Conservation (phyloP, 2,888 invertebrate species). For the Cyclophora punctaria region DNA sequence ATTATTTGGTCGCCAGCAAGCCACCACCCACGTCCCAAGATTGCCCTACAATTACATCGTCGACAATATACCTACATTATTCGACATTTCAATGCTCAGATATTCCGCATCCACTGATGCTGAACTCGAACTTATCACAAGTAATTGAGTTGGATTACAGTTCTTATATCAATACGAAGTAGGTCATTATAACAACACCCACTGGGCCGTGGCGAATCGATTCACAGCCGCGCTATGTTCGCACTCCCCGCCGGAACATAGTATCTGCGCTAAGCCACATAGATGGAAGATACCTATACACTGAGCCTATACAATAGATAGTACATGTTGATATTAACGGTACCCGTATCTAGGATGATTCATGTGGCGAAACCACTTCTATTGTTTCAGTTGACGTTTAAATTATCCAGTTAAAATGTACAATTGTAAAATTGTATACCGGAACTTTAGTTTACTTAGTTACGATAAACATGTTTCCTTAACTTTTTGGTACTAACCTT, state of each 20-base stretch:
- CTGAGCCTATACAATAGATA: too few species aligned
- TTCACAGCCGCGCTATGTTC: conserved; percentile 26
- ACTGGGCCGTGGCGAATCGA: conserved; percentile 38
- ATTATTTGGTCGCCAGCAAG: too few species aligned
- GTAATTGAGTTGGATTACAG: conserved; percentile 8
- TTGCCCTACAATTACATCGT: too few species aligned
- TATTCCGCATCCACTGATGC: too few species aligned
- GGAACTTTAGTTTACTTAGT: too few species aligned
- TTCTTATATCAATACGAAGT: conserved; percentile 14
- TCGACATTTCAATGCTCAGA: neutral
- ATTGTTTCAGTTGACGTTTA: conserved; percentile 11
- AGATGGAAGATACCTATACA: too few species aligned
- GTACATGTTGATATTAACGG: conserved; percentile 27
- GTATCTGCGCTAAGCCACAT: conserved; percentile 9
- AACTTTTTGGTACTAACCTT: too few species aligned
- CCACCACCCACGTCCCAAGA: too few species aligned
- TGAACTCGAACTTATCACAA: conserved; percentile 2
- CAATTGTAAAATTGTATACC: too few species aligned
- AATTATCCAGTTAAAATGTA: neutral
- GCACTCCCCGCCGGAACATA: conserved; percentile 12
- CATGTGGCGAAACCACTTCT: conserved; percentile 17
- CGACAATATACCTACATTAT: too few species aligned
- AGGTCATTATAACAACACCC: conserved; percentile 24
- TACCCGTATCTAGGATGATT: conserved; percentile 26
- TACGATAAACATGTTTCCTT: too few species aligned